Evolutionary conservation across 2,888 invertebrate species (phyloP).

Genomic region (Stratiomys singularior): DNA sequence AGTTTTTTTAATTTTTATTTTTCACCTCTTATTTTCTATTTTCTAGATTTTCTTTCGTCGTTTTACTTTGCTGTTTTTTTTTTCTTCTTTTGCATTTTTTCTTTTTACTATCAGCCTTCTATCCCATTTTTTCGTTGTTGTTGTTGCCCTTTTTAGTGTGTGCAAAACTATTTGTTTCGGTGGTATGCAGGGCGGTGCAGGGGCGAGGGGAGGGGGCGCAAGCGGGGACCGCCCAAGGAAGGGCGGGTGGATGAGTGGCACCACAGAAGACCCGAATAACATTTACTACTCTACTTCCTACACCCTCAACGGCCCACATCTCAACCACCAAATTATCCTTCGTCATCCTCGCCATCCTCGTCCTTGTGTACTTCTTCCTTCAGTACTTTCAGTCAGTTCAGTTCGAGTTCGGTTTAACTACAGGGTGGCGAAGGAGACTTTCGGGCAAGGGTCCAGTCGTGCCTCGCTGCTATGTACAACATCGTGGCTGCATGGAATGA

Average conservation of each 20-base stretch:
- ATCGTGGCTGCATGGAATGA: slow-evolving; percentile 9
- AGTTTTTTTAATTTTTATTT: slow-evolving; percentile 53
- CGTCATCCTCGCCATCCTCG: slow-evolving; percentile 50
- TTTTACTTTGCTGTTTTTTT: slow-evolving; percentile 53
- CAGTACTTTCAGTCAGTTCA: slow-evolving; percentile 29
- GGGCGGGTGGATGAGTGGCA: neutral
- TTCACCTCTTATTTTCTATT: slow-evolving; percentile 57
- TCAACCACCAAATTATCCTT: slow-evolving; percentile 46
- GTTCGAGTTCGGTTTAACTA: slow-evolving; percentile 6
- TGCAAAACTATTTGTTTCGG: slow-evolving; percentile 58
- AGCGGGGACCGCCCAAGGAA: neutral
- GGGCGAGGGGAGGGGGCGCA: slow-evolving; percentile 7
- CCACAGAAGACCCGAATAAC: slow-evolving; percentile 54
- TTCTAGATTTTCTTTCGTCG: slow-evolving; percentile 54
- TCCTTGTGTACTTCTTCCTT: slow-evolving; percentile 41
- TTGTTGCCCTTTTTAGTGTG: slow-evolving; percentile 51
- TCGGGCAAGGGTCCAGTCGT: slow-evolving; percentile 27
- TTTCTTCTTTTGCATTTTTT: slow-evolving; percentile 41
- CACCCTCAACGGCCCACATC: slow-evolving; percentile 50
- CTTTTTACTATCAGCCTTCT: slow-evolving; percentile 49
- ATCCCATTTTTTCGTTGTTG: slow-evolving; percentile 49
- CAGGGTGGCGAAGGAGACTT: slow-evolving; percentile 37
- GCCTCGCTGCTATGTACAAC: neutral
- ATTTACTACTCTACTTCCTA: slow-evolving; percentile 53
- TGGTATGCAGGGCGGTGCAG: slow-evolving; percentile 52